Conservation (phyloP, 37 sponge, comb jelly and placozoan species). For the Tethya wilhelma region DNA sequence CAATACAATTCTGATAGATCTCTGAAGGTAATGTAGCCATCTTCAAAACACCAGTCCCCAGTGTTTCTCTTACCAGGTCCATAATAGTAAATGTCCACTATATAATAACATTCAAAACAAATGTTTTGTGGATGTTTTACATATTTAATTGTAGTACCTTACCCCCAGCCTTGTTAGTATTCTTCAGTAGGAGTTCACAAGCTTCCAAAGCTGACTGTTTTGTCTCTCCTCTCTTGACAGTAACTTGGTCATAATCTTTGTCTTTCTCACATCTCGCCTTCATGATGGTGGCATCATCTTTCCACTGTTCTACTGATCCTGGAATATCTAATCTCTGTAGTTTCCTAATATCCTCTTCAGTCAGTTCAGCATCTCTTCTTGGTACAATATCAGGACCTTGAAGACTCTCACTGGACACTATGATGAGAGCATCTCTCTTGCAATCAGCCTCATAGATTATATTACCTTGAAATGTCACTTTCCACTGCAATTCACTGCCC, state of each 20-base stretch:
- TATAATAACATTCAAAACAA: no score
- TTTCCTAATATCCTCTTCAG: not conserved
- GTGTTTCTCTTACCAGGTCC: constrained; percentile 69
- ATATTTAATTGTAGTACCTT: no score
- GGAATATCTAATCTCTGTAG: constrained; percentile 8
- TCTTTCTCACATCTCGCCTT: constrained; percentile 8
- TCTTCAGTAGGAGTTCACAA: no score
- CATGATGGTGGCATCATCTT: constrained; percentile 14
- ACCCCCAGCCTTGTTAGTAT: no score
- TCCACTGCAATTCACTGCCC: not conserved
- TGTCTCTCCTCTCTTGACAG: not conserved
- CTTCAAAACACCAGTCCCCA: constrained; percentile 88
- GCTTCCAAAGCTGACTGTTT: no score
- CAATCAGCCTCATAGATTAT: constrained; percentile 7
- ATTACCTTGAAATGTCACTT: not conserved
- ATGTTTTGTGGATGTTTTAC: no score
- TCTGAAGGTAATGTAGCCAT: constrained; percentile 58
- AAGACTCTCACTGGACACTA: not conserved
- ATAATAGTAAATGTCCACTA: constrained; percentile 71
- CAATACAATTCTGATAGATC: constrained; percentile 63
- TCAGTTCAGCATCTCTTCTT: not conserved
- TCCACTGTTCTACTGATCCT: not conserved
- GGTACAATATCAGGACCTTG: not conserved
- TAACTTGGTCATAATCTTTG: not conserved
- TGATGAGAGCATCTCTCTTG: constrained; percentile 19